Evolutionary conservation across 2,113 vertebrate species (phyloP).

Genomic region (Rhinogobius similis): DNA sequence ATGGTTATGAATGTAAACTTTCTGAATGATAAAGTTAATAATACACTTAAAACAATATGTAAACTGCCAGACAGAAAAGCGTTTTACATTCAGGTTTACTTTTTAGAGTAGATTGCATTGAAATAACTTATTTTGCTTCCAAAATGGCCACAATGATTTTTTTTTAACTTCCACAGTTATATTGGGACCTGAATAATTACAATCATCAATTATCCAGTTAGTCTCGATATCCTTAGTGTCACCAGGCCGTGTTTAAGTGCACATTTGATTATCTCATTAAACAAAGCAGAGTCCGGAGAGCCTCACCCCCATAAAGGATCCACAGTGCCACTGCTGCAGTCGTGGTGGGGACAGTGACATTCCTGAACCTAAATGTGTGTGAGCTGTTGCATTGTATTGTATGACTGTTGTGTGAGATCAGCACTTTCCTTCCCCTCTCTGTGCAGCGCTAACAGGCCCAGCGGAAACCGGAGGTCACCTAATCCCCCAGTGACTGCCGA

Average conservation of each 20-base stretch:
- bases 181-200: too few species aligned
- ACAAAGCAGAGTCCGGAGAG: too few species aligned
- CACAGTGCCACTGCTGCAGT: background rate
- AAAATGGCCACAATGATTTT: too few species aligned
- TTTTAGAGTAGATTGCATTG: too few species aligned
- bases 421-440: constrained; percentile 73
- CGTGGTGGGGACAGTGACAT: constrained; percentile 59
- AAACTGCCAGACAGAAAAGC: too few species aligned
- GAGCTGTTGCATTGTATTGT: constrained; percentile 75
- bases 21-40: too few species aligned
- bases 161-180: too few species aligned
- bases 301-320: constrained; percentile 17
- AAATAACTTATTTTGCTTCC: too few species aligned
- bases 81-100: too few species aligned
- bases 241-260: background rate
- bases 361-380: constrained; percentile 53
- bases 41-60: too few species aligned
- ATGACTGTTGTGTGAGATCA: constrained; percentile 74
- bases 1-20: too few species aligned
- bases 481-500: constrained; percentile 76
- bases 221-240: background rate
- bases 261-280: constrained; percentile 1
- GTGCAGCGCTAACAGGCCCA: constrained; percentile 69
- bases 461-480: constrained; percentile 81
- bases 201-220: too few species aligned